Base-by-base conservation (phyloP, 2,113 vertebrate genomes). In the Onychostruthus taczanowskii region DNA sequence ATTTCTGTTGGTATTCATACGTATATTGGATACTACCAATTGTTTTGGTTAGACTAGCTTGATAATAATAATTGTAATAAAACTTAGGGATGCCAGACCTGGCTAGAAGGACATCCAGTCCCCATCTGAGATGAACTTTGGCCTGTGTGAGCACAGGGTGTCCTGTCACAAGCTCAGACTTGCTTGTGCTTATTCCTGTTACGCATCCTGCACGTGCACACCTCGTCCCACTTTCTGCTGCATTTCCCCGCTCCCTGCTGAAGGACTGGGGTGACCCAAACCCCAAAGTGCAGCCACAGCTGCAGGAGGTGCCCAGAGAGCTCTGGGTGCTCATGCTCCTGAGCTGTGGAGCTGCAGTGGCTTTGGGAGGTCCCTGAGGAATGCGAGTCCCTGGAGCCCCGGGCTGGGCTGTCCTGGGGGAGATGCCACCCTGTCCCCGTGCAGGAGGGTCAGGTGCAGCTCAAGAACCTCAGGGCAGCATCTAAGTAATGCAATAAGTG, bases 141-240 rank as follows among this genome's bases (percentile, higher is more conserved):
- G 41, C 46, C 49, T 28, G n/a, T 16, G n/a, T 49, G 46, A 89
- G 49, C 28, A 19, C 1, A 1, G 7, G 1, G 2, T 30, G 2
- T 56, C 31, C 3, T 1, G 5, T 16, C 56, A 33, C 20, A 68
- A 63, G 20, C 70, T 63, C 74, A 56, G 66, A 24, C 15, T 39
- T 16, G 13, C 9, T 59, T 18, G 2, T 46, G 43, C 17, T 12
- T 37, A 7, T 44, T 50, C 13, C 67, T 7, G 10, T 21, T 9
- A 0, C 3, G 4, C 2, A 2, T 56, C 52, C 33, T 3, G 2
- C 12, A 4, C 5, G 1, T 18, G 5, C 17, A 21, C 15, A 9
- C 37, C 19, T 31, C 3, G 2, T 47, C 20, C 56, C 39, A 23
- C 8, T 59, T 24, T 35, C 10, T 24, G 20, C 27, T 49, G 55